Percentiles rank a stretch among this genome's conserved stretches.
Conservation (phyloP, 1,140 invertebrate genomes). For the Caenorhabditis inopinata region DNA sequence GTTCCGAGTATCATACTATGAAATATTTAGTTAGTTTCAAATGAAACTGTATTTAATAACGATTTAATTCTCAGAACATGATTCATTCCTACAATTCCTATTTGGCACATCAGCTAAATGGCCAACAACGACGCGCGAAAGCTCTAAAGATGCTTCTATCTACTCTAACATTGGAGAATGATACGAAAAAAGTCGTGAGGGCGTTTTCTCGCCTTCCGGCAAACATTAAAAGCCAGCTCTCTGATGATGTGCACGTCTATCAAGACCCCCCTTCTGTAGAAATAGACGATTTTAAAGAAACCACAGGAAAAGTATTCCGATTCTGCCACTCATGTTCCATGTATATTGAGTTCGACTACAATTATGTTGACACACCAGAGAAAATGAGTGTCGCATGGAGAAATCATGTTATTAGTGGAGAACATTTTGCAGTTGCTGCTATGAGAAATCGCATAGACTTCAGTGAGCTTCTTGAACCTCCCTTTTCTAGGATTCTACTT, state of each 20-base stretch:
- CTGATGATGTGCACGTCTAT: background rate
- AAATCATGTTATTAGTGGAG: background rate
- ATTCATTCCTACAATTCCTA: background rate
- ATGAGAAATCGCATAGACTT: background rate
- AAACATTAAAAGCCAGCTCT: background rate
- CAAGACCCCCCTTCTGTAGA: background rate
- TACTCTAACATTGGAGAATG: background rate
- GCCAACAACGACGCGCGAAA: background rate
- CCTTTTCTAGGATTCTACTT: too few relatives aligned
- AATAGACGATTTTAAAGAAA: background rate
- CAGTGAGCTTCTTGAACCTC: too few relatives aligned
- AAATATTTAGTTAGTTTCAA: conserved; percentile 16
- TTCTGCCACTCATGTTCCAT: background rate
- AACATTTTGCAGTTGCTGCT: background rate
- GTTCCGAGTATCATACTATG: background rate
- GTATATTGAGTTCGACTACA: background rate
- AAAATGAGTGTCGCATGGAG: background rate
- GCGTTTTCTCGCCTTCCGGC: background rate
- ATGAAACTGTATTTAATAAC: too few relatives aligned
- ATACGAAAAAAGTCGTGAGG: background rate
- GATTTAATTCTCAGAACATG: background rate
- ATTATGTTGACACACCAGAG: background rate
- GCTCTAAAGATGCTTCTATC: background rate
- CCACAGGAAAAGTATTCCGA: background rate
- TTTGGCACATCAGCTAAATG: background rate